These are phyloP conservation scores for Balearica regulorum DNA, from an alignment of 2,797 vertebrate genomes.

Conservation along the genomic window DNA sequence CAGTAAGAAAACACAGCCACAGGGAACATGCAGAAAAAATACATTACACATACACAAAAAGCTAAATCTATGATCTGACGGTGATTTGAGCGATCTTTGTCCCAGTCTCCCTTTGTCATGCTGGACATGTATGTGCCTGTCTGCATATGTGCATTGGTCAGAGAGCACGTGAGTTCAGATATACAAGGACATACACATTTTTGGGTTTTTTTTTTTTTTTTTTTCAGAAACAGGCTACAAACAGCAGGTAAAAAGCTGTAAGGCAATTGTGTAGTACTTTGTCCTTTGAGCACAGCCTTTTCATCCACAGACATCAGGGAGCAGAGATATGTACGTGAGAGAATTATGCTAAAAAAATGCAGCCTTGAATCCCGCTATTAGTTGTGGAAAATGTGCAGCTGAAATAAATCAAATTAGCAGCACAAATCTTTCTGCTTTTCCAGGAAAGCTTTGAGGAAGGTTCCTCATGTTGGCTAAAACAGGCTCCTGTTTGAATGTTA, in stretches of 20 bases:
- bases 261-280: not conserved
- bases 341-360: not conserved
- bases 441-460: not conserved
- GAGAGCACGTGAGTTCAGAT: not conserved
- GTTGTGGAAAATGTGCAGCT: not conserved
- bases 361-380: not conserved
- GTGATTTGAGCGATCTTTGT: not conserved
- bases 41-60: not conserved
- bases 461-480: not conserved
- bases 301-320: not conserved
- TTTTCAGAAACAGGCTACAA: not conserved
- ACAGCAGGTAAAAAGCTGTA: not conserved
- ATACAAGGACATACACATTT: not conserved
- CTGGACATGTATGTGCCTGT: not conserved
- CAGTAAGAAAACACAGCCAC: not conserved
- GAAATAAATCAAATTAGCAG: not conserved
- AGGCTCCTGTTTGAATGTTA: not conserved
- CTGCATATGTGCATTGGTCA: not conserved
- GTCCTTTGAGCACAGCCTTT: not conserved
- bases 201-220: not conserved
- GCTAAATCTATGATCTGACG: not conserved
- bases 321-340: not conserved
- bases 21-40: not conserved
- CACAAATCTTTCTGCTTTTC: not conserved
- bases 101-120: not conserved